Evolutionary conservation across 2,113 vertebrate genomes (phyloP).

Genomic region (Budorcas taxicolor): DNA sequence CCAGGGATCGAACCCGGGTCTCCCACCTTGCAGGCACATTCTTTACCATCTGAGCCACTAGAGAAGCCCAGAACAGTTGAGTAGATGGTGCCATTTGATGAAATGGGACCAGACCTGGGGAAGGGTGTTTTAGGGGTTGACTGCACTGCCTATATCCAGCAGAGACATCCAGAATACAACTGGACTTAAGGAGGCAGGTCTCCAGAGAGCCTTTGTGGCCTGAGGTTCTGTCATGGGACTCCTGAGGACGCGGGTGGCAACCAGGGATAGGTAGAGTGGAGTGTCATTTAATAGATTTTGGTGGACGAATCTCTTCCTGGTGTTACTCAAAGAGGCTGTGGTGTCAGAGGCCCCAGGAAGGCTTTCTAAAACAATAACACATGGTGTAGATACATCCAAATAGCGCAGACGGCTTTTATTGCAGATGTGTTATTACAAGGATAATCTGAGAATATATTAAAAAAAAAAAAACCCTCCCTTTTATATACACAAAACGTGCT

Average conservation of each 20-base stretch:
- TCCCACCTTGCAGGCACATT: background rate
- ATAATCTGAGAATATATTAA: constrained; percentile 78
- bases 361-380: background rate
- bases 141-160: background rate
- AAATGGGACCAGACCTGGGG: background rate
- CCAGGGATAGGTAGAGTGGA: background rate
- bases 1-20: background rate
- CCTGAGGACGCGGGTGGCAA: background rate
- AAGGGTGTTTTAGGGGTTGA: background rate
- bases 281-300: background rate
- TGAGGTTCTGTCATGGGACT: background rate
- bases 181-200: background rate
- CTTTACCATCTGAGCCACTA: background rate
- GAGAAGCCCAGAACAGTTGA: background rate
- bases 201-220: background rate
- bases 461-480: constrained; percentile 69
- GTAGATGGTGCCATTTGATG: background rate
- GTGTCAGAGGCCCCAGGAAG: background rate
- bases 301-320: background rate
- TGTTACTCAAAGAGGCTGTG: background rate
- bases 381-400: constrained; percentile 41
- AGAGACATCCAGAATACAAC: background rate
- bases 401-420: constrained; percentile 79
- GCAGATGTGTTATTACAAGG: constrained; percentile 76
- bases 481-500: constrained; percentile 79